Base-by-base conservation (phyloP, 1,140 invertebrate genomes). In the Musca vetustissima region DNA sequence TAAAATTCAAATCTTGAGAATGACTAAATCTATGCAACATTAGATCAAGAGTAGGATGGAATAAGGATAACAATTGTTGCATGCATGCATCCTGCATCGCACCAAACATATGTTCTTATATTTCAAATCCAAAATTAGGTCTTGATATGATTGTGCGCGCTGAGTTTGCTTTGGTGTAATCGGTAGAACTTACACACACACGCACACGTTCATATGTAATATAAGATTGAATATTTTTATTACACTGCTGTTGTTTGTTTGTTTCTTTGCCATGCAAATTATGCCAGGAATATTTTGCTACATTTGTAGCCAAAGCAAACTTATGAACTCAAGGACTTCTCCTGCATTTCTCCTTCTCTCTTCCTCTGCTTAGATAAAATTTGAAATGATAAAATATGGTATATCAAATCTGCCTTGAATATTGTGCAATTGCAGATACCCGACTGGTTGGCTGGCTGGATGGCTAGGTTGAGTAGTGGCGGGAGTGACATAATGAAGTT, bases 61-160 rank as follows among this genome's bases (percentile, higher is more conserved):
- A 36, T 61, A 43, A 36, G 57, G 57, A 61, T 61, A 36, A 61
- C 57, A 61, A 61, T 61, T 61, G 57, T 61, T 61, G 57, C 28
- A 61, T 61, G 15, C 17, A 36, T n/a, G 36, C 32, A 21, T 21
- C 21, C 49, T 43, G 36, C 36, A 43, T 43, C 4, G 2, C 1
- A 43, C 6, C 11, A 43, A 43, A 43, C 36, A 43, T 43, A 43
- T 43, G 36, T 43, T 43, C 36, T 43, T 43, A 32, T 43, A 43
- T 43, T 43, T 43, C 6, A 43, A 43, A 43, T 43, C 13, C 36
- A 43, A 43, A 57, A 36, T 9, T 36, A 19, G 57, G 8, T n/a
- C 57, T 61, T n/a, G 24, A 43, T 61, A 61, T 15, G n/a, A 36
- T 52, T 52, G 21, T 52, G 21, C 49, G 57, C 32, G 32, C 2